Percentiles rank a stretch among this genome's conserved stretches.
Conservation (phyloP, 2,113 vertebrate species). For the Raja brachyura region DNA sequence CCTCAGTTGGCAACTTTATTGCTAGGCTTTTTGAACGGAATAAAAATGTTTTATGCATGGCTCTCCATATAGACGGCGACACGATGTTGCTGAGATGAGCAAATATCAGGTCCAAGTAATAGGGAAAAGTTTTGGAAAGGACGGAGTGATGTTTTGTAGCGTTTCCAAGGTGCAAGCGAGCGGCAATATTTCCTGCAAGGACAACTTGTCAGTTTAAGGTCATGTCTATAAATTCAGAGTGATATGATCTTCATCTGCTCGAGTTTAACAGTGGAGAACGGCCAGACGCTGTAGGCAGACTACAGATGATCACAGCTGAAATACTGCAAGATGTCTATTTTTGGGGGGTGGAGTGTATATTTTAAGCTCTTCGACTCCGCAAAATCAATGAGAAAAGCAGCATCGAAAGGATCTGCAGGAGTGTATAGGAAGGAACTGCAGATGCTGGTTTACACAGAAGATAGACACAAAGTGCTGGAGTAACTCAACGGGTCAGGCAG, state of each 20-base stretch:
- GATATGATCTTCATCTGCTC: not conserved
- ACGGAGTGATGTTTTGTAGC: not conserved
- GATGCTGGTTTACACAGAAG: too few relatives aligned
- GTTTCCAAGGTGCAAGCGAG: not conserved
- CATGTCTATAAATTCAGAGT: slow-evolving; percentile 8
- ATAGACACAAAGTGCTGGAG: too few relatives aligned
- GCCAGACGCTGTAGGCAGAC: not conserved
- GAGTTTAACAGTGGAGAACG: not conserved
- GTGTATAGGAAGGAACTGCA: too few relatives aligned
- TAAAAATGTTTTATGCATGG: slow-evolving; percentile 32
- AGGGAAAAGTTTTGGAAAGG: slow-evolving; percentile 23
- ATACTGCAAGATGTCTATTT: not conserved
- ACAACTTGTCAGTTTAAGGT: slow-evolving; percentile 19
- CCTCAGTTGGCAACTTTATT: not conserved
- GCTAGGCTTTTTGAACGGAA: slow-evolving; percentile 12
- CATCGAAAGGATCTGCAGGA: too few relatives aligned
- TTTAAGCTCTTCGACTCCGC: not conserved
- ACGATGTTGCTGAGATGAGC: slow-evolving; percentile 13
- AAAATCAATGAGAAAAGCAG: not conserved
- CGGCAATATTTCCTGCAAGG: slow-evolving; percentile 18
- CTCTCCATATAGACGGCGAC: not conserved
- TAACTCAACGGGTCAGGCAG: too few relatives aligned
- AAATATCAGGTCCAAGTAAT: not conserved
- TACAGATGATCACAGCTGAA: not conserved
- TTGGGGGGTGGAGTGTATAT: not conserved